Conservation (phyloP, 2,888 invertebrate genomes). For the Eupelmus urozonus region DNA sequence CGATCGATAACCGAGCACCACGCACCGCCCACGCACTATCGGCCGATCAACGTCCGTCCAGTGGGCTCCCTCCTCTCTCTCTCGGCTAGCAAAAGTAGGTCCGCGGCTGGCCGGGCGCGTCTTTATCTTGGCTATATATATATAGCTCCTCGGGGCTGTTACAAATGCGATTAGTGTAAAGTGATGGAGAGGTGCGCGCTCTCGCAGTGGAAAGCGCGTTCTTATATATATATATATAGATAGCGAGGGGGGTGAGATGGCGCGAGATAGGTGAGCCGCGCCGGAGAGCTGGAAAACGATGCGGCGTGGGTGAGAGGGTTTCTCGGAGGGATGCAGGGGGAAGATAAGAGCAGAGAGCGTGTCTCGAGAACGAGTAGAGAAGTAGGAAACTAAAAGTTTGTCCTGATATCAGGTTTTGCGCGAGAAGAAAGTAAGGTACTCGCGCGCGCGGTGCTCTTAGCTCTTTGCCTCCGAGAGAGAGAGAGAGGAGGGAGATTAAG, state of each 20-base stretch:
- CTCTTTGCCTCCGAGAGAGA: conserved; percentile 55
- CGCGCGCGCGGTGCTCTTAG: conserved; percentile 55
- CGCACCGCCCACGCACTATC: no score
- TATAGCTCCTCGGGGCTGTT: conserved; percentile 10
- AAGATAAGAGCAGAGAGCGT: no score
- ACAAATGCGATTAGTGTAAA: conserved; percentile 49
- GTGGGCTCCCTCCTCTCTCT: no score
- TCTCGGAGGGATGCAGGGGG: not conserved
- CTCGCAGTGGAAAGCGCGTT: not conserved
- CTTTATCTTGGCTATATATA: not conserved
- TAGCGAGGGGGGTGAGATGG: conserved; percentile 4
- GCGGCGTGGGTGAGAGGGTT: conserved; percentile 31
- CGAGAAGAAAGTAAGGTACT: conserved; percentile 63
- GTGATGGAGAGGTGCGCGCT: conserved; percentile 8
- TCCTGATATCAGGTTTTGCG: conserved; percentile 66
- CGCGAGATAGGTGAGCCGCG: conserved; percentile 14
- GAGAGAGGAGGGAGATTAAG: not conserved
- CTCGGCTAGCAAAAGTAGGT: no score
- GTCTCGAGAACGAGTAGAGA: conserved; percentile 5
- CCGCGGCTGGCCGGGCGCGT: no score
- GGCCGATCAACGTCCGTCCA: no score
- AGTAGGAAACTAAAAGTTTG: conserved; percentile 68
- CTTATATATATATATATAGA: no score
- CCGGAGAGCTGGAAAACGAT: conserved; percentile 36
- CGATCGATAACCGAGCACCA: no score